Percentiles rank a stretch among this genome's conserved stretches.
These are phyloP conservation scores for Merops nubicus DNA, from an alignment of 2,113 vertebrate genomes.

Conservation along the genomic window DNA sequence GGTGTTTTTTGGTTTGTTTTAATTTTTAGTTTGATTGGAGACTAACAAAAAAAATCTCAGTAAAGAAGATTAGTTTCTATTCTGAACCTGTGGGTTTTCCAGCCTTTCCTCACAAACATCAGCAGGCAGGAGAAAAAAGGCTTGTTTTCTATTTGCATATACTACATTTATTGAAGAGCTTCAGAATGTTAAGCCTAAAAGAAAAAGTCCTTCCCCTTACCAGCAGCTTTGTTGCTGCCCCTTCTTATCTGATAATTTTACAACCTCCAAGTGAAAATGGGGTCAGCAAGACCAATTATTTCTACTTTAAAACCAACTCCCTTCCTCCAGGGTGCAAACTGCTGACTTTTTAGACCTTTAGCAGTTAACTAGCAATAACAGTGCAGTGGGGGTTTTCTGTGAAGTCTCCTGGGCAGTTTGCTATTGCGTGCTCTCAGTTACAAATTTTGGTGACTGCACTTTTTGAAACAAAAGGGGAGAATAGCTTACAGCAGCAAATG, in stretches of 20 bases:
- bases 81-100: neutral
- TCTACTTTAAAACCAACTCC: neutral
- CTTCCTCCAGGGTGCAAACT: neutral
- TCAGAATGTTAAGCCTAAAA: neutral
- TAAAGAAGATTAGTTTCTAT: neutral
- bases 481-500: conserved; percentile 34
- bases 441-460: neutral
- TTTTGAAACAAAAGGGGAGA: conserved; percentile 25
- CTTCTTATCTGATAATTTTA: neutral
- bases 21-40: neutral
- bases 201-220: neutral
- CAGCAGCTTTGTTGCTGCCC: neutral
- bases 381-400: neutral
- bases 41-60: neutral
- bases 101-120: neutral
- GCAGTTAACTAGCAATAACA: neutral
- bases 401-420: neutral
- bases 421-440: neutral
- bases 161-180: neutral
- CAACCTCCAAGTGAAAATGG: neutral
- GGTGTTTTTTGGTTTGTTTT: neutral
- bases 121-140: neutral
- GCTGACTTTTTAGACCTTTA: neutral
- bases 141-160: neutral
- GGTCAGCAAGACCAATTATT: neutral